Conservation (phyloP, 2,888 invertebrate species). For the Andricus curvator region DNA sequence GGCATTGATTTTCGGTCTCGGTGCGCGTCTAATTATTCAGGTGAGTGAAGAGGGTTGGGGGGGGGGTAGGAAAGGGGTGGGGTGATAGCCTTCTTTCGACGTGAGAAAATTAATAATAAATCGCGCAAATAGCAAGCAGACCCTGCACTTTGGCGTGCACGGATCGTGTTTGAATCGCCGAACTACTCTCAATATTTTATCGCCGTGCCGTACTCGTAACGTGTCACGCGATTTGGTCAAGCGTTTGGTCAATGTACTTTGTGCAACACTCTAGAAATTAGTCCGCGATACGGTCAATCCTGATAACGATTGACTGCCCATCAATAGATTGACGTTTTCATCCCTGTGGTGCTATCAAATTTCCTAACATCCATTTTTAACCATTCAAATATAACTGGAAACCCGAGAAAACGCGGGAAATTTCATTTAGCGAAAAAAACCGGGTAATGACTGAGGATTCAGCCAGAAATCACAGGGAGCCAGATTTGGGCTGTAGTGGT, state of each 20-base stretch:
- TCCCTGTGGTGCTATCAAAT: not conserved
- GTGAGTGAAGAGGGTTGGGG: not conserved
- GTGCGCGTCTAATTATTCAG: slow-evolving; percentile 21
- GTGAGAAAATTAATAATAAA: slow-evolving; percentile 62
- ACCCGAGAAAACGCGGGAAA: too few species aligned
- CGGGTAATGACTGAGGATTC: too few species aligned
- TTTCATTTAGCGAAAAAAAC: too few species aligned
- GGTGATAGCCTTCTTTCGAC: slow-evolving; percentile 42
- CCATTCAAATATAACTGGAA: too few species aligned
- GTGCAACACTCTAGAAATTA: slow-evolving; percentile 51
- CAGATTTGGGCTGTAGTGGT: too few species aligned
- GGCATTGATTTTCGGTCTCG: slow-evolving; percentile 8
- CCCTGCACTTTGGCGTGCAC: slow-evolving; percentile 50
- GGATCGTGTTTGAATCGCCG: slow-evolving; percentile 62
- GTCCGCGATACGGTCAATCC: slow-evolving; percentile 45
- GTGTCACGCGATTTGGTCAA: slow-evolving; percentile 49
- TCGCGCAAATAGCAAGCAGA: slow-evolving; percentile 52
- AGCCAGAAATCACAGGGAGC: too few species aligned
- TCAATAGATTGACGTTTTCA: not conserved
- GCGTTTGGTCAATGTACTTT: slow-evolving; percentile 64
- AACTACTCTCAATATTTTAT: slow-evolving; percentile 66
- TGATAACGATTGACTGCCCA: slow-evolving; percentile 7
- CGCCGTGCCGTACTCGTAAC: slow-evolving; percentile 47
- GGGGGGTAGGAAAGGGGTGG: not conserved
- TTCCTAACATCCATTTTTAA: not conserved